Percentiles rank a stretch among this genome's conserved stretches.
These are phyloP conservation scores for Perdix hodgsoniae DNA, from an alignment of 2,797 vertebrate genomes.

Conservation along the genomic window DNA sequence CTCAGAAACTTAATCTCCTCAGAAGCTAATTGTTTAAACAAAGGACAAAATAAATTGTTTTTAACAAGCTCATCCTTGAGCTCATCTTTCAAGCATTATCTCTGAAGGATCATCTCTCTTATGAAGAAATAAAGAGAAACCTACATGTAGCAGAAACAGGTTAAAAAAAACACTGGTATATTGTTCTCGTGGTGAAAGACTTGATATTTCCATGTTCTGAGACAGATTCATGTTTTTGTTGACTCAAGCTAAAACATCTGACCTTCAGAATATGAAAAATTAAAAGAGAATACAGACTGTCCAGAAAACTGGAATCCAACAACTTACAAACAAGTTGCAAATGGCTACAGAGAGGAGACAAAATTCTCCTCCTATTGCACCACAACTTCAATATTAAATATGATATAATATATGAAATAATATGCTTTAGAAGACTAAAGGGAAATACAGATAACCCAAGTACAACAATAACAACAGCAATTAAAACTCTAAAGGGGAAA, in stretches of 20 bases:
- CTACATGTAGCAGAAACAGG: background rate
- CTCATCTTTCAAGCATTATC: background rate
- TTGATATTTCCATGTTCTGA: background rate
- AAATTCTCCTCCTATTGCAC: background rate
- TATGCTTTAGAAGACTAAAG: background rate
- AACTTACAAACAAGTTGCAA: background rate
- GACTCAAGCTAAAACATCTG: background rate
- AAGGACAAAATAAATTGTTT: background rate
- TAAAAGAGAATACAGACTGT: background rate
- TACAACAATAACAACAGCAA: background rate
- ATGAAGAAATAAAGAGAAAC: background rate
- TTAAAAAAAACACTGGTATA: background rate
- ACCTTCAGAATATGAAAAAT: background rate
- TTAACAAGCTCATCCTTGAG: background rate
- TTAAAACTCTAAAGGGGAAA: background rate
- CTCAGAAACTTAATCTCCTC: background rate
- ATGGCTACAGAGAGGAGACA: background rate
- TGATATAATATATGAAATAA: background rate
- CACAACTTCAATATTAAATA: background rate
- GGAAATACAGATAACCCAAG: background rate
- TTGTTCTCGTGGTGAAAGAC: background rate
- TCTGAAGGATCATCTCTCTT: background rate
- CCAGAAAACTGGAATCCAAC: background rate
- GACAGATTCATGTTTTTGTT: background rate
- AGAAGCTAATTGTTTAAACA: background rate